A percentile compares a stretch with the other conserved stretches of the same genome.
These are phyloP conservation scores for Drosophila neocordata DNA, from an alignment of 1,140 invertebrate genomes.

Conservation along the genomic window DNA sequence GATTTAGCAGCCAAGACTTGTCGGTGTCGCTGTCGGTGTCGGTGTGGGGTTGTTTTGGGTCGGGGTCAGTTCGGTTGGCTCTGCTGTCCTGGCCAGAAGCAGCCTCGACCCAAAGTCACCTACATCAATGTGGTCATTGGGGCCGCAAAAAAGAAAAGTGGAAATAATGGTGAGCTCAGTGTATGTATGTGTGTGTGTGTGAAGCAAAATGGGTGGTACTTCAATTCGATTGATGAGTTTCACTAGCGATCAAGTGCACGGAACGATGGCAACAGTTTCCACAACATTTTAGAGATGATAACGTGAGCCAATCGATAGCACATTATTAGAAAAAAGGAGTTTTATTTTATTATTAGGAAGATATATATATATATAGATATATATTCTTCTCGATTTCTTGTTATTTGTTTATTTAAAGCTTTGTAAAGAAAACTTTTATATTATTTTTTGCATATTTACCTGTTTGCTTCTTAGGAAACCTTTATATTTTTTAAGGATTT, in stretches of 20 bases:
- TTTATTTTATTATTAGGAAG: too few species aligned
- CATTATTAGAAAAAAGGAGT: too few species aligned
- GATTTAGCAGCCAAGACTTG: conserved; percentile 51
- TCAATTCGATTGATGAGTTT: conserved; percentile 77
- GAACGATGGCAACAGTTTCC: conserved; percentile 16
- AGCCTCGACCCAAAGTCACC: conserved; percentile 21
- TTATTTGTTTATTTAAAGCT: too few species aligned
- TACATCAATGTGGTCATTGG: conserved; percentile 34
- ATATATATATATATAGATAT: too few species aligned
- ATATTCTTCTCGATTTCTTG: too few species aligned
- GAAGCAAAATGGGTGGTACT: conserved; percentile 29
- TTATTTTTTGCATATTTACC: too few species aligned
- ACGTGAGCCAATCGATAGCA: background rate
- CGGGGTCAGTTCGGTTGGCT: background rate
- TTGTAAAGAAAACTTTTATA: too few species aligned
- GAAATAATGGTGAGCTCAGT: conserved; percentile 18
- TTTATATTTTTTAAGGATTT: too few species aligned
- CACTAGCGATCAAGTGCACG: conserved; percentile 50
- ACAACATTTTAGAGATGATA: conserved; percentile 2
- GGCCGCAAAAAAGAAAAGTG: background rate
- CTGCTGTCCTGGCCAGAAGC: conserved; percentile 45
- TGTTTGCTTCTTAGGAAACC: too few species aligned
- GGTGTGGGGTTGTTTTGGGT: background rate
- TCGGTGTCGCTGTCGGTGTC: conserved; percentile 20
- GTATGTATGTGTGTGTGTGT: background rate